Evolutionary conservation across 2,888 invertebrate genomes (phyloP).

Genomic region (Andrena flavipes): DNA sequence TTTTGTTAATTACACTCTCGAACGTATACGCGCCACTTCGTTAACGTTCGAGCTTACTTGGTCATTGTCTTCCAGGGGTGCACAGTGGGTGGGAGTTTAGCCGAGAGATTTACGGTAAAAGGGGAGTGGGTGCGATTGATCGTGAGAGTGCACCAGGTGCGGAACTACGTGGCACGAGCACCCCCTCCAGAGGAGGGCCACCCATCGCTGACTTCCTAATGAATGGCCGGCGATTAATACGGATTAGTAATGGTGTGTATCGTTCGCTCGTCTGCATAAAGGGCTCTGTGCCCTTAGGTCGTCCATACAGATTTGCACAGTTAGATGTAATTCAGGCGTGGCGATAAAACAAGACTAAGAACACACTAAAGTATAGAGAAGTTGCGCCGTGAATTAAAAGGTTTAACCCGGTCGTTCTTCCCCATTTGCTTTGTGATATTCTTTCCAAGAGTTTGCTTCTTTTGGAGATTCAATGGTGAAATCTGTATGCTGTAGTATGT

Average conservation of each 20-base stretch:
- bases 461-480: too few relatives aligned
- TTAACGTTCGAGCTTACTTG: conserved; percentile 46
- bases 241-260: conserved; percentile 62
- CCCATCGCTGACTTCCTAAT: conserved; percentile 70
- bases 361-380: too few relatives aligned
- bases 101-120: conserved; percentile 67
- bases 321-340: not conserved
- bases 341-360: not conserved
- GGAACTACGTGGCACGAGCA: conserved; percentile 54
- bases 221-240: conserved; percentile 69
- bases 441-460: too few relatives aligned
- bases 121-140: conserved; percentile 61
- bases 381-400: not conserved
- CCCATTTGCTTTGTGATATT: not conserved
- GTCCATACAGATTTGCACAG: conserved; percentile 12
- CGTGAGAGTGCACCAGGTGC: conserved; percentile 69
- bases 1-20: conserved; percentile 16
- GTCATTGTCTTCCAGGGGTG: conserved; percentile 61
- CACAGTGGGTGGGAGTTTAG: conserved; percentile 49
- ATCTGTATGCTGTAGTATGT: too few relatives aligned
- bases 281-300: conserved; percentile 1
- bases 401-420: not conserved
- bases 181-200: conserved; percentile 26
- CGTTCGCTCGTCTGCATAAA: conserved; percentile 34
- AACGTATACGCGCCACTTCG: conserved; percentile 32